Percentiles rank a stretch among this genome's conserved stretches.
phyloP scores from a whole-genome alignment of 1,140 invertebrate species.

The Neotoxoptera formosana region DNA sequence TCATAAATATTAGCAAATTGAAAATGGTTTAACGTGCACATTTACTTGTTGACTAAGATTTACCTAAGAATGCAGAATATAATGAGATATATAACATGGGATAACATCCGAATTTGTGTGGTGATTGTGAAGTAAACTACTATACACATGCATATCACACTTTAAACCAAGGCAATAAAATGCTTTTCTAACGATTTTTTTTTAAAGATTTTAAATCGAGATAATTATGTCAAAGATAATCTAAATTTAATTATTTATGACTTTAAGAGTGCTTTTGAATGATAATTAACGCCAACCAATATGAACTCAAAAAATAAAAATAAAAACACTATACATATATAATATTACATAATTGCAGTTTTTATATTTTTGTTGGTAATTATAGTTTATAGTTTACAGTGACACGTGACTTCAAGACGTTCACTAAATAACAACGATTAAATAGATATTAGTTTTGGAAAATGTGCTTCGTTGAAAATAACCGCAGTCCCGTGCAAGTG shows the following conservation, averaged over 20 bases:
- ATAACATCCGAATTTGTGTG: background rate
- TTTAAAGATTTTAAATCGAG: background rate
- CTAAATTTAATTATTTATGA: background rate
- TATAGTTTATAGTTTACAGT: background rate
- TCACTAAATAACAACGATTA: background rate
- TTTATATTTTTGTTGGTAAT: background rate
- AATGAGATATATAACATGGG: background rate
- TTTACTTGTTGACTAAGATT: background rate
- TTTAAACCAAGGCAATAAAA: background rate
- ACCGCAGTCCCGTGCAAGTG: background rate
- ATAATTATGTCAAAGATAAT: background rate
- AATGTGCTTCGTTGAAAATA: background rate
- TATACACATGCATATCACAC: too few relatives aligned
- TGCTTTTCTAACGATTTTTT: background rate
- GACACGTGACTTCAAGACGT: background rate
- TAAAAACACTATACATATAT: background rate
- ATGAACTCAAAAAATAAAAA: background rate
- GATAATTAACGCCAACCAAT: background rate
- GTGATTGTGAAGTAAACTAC: background rate
- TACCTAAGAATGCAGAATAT: background rate
- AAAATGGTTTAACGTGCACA: background rate
- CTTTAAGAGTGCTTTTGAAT: background rate
- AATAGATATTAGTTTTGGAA: background rate
- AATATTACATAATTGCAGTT: background rate
- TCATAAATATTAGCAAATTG: background rate